These are phyloP conservation scores for Asobara japonica DNA, from an alignment of 1,140 invertebrate species.

Conservation along the genomic window DNA sequence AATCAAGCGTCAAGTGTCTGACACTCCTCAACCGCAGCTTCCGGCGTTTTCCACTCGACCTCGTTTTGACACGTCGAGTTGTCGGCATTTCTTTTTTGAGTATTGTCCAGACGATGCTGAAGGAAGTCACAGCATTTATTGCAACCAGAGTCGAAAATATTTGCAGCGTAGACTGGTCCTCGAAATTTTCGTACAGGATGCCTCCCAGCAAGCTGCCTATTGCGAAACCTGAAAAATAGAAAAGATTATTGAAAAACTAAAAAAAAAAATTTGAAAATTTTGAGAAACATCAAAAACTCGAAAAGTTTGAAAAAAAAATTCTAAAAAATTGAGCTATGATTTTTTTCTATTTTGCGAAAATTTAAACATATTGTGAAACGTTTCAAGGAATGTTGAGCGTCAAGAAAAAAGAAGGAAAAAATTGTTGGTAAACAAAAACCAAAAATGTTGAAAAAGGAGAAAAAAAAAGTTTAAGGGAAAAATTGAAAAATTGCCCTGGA, in stretches of 20 bases:
- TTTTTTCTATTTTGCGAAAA: too few relatives aligned
- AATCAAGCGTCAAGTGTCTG: neutral
- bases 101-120: slow-evolving; percentile 61
- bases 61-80: slow-evolving; percentile 23
- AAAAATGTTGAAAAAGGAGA: too few relatives aligned
- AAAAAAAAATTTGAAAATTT: too few relatives aligned
- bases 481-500: too few relatives aligned
- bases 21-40: neutral
- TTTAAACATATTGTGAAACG: too few relatives aligned
- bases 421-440: too few relatives aligned
- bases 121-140: slow-evolving; percentile 67
- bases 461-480: too few relatives aligned
- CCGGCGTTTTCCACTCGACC: neutral
- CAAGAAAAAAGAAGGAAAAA: too few relatives aligned
- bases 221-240: slow-evolving; percentile 66
- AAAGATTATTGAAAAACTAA: neutral
- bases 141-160: slow-evolving; percentile 67
- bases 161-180: slow-evolving; percentile 67
- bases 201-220: slow-evolving; percentile 73
- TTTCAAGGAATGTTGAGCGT: too few relatives aligned
- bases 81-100: slow-evolving; percentile 55
- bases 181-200: slow-evolving; percentile 68
- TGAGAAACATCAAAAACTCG: too few relatives aligned
- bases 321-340: too few relatives aligned
- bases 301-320: too few relatives aligned